Percentiles rank a stretch among this genome's conserved stretches.
phyloP scores from a whole-genome alignment of 2,888 invertebrate species.

The Chymomyza amoena region DNA sequence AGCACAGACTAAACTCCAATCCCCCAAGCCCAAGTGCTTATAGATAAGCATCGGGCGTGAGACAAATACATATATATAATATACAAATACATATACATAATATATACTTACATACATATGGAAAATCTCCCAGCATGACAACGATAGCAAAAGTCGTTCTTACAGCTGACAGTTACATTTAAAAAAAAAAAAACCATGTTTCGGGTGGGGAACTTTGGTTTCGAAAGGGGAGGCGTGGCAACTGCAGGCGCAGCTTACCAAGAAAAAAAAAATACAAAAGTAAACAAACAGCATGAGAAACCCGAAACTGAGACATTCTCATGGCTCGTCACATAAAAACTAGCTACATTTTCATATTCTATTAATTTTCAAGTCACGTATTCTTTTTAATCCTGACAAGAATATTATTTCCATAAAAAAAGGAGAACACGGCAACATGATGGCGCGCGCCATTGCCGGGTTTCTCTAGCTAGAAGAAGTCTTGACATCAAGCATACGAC shows the following conservation, averaged over 20 bases:
- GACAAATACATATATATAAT: constrained; percentile 29
- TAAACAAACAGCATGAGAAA: constrained; percentile 17
- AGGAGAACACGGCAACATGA: constrained; percentile 35
- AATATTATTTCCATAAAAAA: constrained; percentile 77
- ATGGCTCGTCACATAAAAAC: constrained; percentile 29
- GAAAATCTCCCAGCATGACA: constrained; percentile 20
- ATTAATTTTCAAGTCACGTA: constrained; percentile 78
- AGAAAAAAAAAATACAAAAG: constrained; percentile 18
- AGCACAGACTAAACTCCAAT: neutral
- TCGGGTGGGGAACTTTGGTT: no score
- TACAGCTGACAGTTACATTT: constrained; percentile 48
- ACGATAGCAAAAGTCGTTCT: constrained; percentile 43
- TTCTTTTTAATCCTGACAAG: constrained; percentile 79
- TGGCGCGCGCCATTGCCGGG: constrained; percentile 6
- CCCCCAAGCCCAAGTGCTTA: neutral
- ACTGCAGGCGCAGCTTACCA: constrained; percentile 29
- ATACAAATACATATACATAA: constrained; percentile 25
- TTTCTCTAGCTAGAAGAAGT: constrained; percentile 31
- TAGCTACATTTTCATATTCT: constrained; percentile 57
- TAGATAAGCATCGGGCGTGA: neutral
- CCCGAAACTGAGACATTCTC: constrained; percentile 22
- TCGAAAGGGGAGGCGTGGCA: constrained; percentile 24
- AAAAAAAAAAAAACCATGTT: neutral
- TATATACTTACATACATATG: constrained; percentile 25
- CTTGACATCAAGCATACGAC: constrained; percentile 57